Percentiles rank a stretch among this genome's conserved stretches.
Conservation (phyloP, 2,888 invertebrate genomes). For the Neuroscelio doddi region DNA sequence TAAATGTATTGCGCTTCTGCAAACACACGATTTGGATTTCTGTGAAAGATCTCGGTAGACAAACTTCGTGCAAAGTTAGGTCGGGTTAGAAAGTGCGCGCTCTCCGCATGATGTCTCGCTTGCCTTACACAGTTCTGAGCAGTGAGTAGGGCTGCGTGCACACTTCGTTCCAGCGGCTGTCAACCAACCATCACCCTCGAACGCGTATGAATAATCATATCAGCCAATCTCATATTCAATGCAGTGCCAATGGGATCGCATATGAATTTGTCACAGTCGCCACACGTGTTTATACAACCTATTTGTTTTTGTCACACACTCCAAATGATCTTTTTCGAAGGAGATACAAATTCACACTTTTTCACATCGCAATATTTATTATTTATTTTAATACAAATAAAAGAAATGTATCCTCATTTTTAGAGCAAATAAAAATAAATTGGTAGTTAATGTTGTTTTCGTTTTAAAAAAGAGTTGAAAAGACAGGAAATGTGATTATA, state of each 20-base stretch:
- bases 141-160: conserved; percentile 38
- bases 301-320: conserved; percentile 48
- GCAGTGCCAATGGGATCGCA: conserved; percentile 50
- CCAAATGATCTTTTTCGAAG: too few species aligned
- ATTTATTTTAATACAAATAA: too few species aligned
- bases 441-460: too few species aligned
- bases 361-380: too few species aligned
- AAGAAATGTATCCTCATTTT: too few species aligned
- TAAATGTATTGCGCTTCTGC: too few species aligned
- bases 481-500: too few species aligned
- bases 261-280: conserved; percentile 53
- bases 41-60: conserved; percentile 13
- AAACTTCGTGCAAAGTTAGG: conserved; percentile 19
- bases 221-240: conserved; percentile 60
- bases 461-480: too few species aligned
- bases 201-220: conserved; percentile 65
- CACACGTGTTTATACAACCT: conserved; percentile 46
- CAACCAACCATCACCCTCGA: conserved; percentile 61
- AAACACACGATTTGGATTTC: too few species aligned
- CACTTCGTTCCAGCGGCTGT: conserved; percentile 60
- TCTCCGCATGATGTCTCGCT: conserved; percentile 50
- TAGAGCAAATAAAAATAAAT: too few species aligned
- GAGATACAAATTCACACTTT: too few species aligned
- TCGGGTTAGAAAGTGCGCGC: conserved; percentile 42
- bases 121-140: conserved; percentile 53